Conservation (phyloP, 2,113 vertebrate genomes). For the Neomonachus schauinslandi region DNA sequence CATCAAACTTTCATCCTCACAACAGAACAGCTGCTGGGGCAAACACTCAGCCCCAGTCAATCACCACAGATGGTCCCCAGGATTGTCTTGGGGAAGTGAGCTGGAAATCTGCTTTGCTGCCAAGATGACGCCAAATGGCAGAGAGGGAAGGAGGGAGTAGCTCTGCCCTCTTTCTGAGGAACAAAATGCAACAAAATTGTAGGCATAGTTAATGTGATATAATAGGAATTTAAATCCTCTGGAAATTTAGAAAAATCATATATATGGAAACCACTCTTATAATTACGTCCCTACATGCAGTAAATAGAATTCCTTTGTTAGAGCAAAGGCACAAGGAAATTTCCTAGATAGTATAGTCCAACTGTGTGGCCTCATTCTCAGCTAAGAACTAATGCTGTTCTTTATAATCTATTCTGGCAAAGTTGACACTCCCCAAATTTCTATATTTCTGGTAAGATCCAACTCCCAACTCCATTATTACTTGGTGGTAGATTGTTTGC, state of each 20-base stretch:
- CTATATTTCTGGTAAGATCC: not conserved
- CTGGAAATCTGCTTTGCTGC: not conserved
- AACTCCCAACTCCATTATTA: not conserved
- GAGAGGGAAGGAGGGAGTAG: not conserved
- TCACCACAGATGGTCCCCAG: not conserved
- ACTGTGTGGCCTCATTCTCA: not conserved
- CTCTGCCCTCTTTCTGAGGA: not conserved
- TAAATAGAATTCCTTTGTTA: not conserved
- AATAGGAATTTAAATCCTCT: slow-evolving; percentile 29
- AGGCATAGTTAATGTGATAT: not conserved
- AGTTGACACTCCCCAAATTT: not conserved
- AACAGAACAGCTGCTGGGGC: slow-evolving; percentile 40
- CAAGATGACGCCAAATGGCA: not conserved
- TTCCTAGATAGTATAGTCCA: not conserved
- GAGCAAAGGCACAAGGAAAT: not conserved
- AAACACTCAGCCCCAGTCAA: slow-evolving; percentile 32
- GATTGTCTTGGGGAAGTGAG: not conserved
- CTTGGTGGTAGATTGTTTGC: not conserved
- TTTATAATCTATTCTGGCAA: slow-evolving; percentile 1
- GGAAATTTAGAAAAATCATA: not conserved
- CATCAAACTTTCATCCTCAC: slow-evolving; percentile 65
- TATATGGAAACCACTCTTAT: not conserved
- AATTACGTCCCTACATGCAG: not conserved
- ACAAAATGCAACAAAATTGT: not conserved
- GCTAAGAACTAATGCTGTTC: not conserved